These are phyloP conservation scores for Cosmorhoe ocellata DNA, from an alignment of 2,888 invertebrate genomes.

Conservation along the genomic window DNA sequence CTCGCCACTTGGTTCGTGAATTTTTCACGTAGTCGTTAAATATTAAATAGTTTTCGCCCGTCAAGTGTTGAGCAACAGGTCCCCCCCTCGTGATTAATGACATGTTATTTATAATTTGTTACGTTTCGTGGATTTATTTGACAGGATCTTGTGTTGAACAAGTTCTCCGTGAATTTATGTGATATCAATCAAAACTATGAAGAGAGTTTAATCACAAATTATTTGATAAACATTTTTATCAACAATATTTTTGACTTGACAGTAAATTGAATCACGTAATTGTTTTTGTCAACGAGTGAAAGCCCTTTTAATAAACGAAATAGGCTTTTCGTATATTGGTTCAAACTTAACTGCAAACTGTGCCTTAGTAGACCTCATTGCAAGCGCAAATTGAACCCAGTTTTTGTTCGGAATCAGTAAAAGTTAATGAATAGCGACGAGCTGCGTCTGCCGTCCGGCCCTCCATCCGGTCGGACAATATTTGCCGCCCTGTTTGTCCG, in stretches of 20 bases:
- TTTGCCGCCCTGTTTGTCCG: constrained; percentile 54
- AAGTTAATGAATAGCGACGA: constrained; percentile 57
- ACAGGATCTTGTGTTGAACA: constrained; percentile 14
- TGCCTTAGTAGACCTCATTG: constrained; percentile 24
- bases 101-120: constrained; percentile 31
- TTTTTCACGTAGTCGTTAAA: constrained; percentile 36
- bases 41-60: constrained; percentile 34
- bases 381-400: constrained; percentile 49
- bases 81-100: constrained; percentile 32
- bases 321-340: no score
- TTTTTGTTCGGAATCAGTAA: constrained; percentile 48
- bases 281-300: no score
- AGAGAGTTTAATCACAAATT: no score
- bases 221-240: no score
- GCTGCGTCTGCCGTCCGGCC: constrained; percentile 24
- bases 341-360: constrained; percentile 1
- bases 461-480: constrained; percentile 49
- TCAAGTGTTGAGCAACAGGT: constrained; percentile 34
- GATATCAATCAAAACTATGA: constrained; percentile 7
- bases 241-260: no score
- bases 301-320: no score
- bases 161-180: constrained; percentile 9
- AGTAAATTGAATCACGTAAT: no score
- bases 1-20: constrained; percentile 22
- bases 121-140: constrained; percentile 26